These are phyloP conservation scores for Bombus superbus DNA, from an alignment of 1,140 invertebrate species.

Conservation along the genomic window DNA sequence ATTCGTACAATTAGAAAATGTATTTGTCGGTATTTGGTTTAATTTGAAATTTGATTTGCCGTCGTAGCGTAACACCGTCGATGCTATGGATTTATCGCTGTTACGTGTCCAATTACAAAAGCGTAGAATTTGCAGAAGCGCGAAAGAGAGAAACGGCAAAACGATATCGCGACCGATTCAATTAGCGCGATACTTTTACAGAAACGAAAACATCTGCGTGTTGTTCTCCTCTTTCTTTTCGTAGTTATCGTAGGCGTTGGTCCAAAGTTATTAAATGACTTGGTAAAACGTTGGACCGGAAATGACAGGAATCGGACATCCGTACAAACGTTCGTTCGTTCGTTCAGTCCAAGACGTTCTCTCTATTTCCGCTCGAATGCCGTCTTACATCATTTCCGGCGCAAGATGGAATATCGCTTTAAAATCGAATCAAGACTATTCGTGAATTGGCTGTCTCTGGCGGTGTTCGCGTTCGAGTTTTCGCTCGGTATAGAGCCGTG, in stretches of 20 bases:
- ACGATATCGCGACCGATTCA: too few relatives aligned
- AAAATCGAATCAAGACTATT: constrained; percentile 83
- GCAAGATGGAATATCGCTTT: constrained; percentile 82
- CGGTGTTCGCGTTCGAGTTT: neutral
- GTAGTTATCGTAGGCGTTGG: constrained; percentile 18
- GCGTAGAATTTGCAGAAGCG: too few relatives aligned
- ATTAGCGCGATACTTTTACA: neutral
- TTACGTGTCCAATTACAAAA: too few relatives aligned
- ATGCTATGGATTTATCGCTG: too few relatives aligned
- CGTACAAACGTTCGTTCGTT: constrained; percentile 26
- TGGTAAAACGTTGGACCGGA: constrained; percentile 66
- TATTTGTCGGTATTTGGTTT: too few relatives aligned
- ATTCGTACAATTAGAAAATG: too few relatives aligned
- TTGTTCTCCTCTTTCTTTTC: neutral
- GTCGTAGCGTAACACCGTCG: too few relatives aligned
- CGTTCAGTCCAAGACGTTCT: constrained; percentile 78
- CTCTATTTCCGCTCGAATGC: constrained; percentile 79
- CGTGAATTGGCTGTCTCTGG: constrained; percentile 74
- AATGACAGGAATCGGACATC: constrained; percentile 64
- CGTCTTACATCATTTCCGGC: constrained; percentile 82
- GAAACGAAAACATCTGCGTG: neutral
- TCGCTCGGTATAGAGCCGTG: neutral
- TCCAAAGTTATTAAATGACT: constrained; percentile 63
- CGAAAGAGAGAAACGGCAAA: too few relatives aligned
- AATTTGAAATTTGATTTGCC: too few relatives aligned